Evolutionary conservation across 2,113 vertebrate genomes (phyloP).

Genomic region (Scalopus aquaticus): DNA sequence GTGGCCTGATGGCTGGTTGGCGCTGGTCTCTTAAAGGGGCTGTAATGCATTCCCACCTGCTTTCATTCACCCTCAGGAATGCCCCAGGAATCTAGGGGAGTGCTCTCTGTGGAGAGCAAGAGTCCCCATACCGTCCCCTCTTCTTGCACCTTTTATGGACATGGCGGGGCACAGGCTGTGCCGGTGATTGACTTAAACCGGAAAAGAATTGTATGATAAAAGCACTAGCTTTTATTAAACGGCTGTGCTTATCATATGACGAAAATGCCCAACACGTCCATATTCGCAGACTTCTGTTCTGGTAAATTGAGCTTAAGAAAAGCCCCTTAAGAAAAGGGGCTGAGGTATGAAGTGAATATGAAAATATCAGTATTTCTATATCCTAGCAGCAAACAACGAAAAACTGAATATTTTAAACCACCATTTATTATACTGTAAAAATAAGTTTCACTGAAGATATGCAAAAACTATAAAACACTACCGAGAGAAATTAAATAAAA

Average conservation of each 20-base stretch:
- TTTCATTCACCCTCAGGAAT: background rate
- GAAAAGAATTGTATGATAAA: background rate
- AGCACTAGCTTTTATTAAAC: background rate
- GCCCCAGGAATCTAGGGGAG: background rate
- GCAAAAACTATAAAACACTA: background rate
- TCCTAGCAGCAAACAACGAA: background rate
- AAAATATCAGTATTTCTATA: slow-evolving; percentile 26
- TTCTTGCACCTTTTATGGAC: background rate
- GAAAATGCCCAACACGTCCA: background rate
- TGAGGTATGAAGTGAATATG: background rate
- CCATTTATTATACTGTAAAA: too few relatives aligned
- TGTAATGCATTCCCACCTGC: background rate
- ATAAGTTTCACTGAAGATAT: background rate
- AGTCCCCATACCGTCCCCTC: background rate
- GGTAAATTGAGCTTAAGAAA: background rate
- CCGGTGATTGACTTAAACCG: background rate
- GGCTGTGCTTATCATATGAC: background rate
- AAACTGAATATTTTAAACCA: background rate
- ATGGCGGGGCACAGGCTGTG: background rate
- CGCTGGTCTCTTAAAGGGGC: slow-evolving; percentile 68
- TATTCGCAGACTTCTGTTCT: background rate
- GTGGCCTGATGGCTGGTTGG: background rate
- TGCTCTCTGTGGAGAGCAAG: background rate
- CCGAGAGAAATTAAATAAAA: background rate
- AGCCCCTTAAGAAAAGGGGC: too few relatives aligned